Evolutionary conservation across 30 jellyfish, hydroid and myxozoan genomes (phyloP), one percentile per base, ranked within the genome.

Genomic region (Mastigias papua): DNA sequence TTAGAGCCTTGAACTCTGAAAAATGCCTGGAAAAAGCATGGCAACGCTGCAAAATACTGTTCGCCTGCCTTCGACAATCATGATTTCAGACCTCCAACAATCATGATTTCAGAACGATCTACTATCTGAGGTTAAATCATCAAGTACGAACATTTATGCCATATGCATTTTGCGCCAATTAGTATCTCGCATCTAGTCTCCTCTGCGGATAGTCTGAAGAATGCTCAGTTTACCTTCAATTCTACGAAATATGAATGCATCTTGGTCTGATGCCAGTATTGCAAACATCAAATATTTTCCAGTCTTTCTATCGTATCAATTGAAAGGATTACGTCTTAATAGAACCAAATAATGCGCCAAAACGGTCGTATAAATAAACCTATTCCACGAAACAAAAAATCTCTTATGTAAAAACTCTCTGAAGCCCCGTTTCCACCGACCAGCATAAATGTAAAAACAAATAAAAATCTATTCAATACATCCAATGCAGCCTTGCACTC

Each of bases 211-310:
- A 0, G 6, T 10, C 35, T 23, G 42, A 27, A 63, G 8, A 63
- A 63, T 63, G 42, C 13, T 22, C 19, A n/a, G 42, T 63, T 63
- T 20, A 26, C 21, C 23, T 63, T 63, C 74, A 20, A 27, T 63
- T 17, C 19, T 42, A 7, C 23, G 15, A 63, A 58, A 63, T 5
- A 15, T 63, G n/a, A 63, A 63, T 63, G 42, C 46, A 7, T 10
- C 46, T 42, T 63, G 21, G 34, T 25, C 49, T 17, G 48, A 72
- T 1, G 35, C 6, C 48, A 5, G 20, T 72, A n/a, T 23, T 35
- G 48, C 83, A 42, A 72, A 35, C 83, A 37, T 21, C 88, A 77
- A 77, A 77, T 58, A 51, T 29, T 77, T 77, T 57, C 74, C 65
- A 37, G 28, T 20, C 68, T 77, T 62, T 77, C 1, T 75, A 21